A percentile compares a stretch with the other conserved stretches of the same genome.
Evolutionary conservation across 2,797 vertebrate species (phyloP).

Genomic region (Micropoecilia bifurca): DNA sequence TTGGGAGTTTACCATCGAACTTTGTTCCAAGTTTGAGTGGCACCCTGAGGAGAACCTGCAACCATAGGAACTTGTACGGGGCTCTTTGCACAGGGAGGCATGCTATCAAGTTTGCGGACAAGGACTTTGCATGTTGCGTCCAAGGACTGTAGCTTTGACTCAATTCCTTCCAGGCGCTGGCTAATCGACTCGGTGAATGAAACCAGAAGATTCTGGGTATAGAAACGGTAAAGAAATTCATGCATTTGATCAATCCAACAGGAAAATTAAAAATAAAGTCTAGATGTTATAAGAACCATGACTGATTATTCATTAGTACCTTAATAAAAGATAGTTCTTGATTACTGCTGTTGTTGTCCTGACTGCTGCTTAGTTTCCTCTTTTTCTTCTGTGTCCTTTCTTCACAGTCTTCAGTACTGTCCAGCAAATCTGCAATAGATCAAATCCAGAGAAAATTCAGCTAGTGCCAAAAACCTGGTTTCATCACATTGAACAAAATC

Average conservation of each 20-base stretch:
- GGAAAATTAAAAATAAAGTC: background rate
- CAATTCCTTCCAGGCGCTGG: constrained; percentile 92
- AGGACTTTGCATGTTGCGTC: constrained; percentile 93
- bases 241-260: background rate
- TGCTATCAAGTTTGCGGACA: constrained; percentile 92
- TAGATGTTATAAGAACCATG: background rate
- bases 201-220: constrained; percentile 87
- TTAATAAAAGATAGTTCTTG: constrained; percentile 86
- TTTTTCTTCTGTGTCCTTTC: constrained; percentile 90
- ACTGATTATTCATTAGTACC: constrained; percentile 52
- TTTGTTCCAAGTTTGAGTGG: constrained; percentile 99
- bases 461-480: background rate
- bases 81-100: constrained; percentile 91
- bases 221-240: constrained; percentile 9
- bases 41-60: constrained; percentile 96
- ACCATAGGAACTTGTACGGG: constrained; percentile 98
- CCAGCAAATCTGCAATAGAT: constrained; percentile 85
- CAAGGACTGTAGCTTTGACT: constrained; percentile 92
- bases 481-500: background rate
- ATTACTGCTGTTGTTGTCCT: constrained; percentile 85
- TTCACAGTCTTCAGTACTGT: constrained; percentile 90
- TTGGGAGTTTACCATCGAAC: constrained; percentile 90
- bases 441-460: constrained; percentile 32
- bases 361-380: constrained; percentile 89
- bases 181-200: constrained; percentile 94